These are phyloP conservation scores for Drosophila neocordata DNA, from an alignment of 1,140 invertebrate species.

Conservation along the genomic window DNA sequence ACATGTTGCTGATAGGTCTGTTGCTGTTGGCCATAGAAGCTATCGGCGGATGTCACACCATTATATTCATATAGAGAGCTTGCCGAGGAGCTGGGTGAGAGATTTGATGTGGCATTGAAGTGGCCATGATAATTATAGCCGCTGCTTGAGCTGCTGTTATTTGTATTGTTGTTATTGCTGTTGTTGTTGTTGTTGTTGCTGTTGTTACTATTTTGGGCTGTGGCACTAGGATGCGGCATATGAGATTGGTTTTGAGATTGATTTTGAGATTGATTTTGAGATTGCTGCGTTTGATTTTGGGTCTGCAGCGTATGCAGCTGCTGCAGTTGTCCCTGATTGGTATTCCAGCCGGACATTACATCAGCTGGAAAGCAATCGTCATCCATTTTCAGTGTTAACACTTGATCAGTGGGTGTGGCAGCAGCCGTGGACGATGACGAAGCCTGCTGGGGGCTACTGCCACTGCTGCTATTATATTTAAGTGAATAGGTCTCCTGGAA, in stretches of 20 bases:
- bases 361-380: slow-evolving; percentile 89
- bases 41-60: slow-evolving; percentile 44
- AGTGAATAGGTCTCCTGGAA: slow-evolving; percentile 94
- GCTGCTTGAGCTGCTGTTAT: slow-evolving; percentile 49
- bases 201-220: background rate
- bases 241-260: slow-evolving; percentile 10
- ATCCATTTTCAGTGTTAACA: slow-evolving; percentile 88
- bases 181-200: slow-evolving; percentile 22
- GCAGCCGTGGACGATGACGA: slow-evolving; percentile 42
- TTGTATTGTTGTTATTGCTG: slow-evolving; percentile 31
- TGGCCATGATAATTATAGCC: slow-evolving; percentile 73
- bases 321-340: slow-evolving; percentile 51
- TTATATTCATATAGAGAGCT: slow-evolving; percentile 72
- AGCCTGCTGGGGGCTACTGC: slow-evolving; percentile 57
- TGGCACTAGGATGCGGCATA: slow-evolving; percentile 31
- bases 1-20: slow-evolving; percentile 70
- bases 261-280: slow-evolving; percentile 25
- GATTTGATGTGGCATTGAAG: slow-evolving; percentile 69
- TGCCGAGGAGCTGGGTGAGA: slow-evolving; percentile 69
- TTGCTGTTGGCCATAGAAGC: slow-evolving; percentile 63
- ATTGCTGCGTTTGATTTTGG: slow-evolving; percentile 41
- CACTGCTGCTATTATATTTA: slow-evolving; percentile 83
- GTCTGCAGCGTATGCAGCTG: slow-evolving; percentile 61
- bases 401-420: slow-evolving; percentile 65
- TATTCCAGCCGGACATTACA: slow-evolving; percentile 75